Percentiles rank a stretch among this genome's conserved stretches.
Evolutionary conservation across 2,797 vertebrate species (phyloP).

Genomic region (Spinus pinus): DNA sequence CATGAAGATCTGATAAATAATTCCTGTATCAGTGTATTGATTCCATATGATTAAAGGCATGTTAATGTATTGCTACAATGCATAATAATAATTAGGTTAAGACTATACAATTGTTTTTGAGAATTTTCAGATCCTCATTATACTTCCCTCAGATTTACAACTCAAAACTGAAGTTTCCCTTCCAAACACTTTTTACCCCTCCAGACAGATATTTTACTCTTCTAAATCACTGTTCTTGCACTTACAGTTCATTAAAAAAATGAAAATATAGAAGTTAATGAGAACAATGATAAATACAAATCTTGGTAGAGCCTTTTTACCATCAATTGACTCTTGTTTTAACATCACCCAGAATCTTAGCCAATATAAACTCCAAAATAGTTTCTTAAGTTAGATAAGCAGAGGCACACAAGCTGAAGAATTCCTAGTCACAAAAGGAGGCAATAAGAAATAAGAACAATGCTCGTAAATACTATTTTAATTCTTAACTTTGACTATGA

Average conservation of each 20-base stretch:
- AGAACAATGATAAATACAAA: neutral
- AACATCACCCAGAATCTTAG: neutral
- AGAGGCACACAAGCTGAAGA: neutral
- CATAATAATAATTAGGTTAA: neutral
- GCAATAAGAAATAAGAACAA: conserved; percentile 16
- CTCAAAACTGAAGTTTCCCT: neutral
- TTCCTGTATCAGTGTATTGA: neutral
- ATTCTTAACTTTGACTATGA: conserved; percentile 20
- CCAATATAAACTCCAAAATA: neutral
- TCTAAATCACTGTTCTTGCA: neutral
- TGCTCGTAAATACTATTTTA: conserved; percentile 18
- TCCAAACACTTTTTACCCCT: neutral
- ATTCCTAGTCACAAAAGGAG: neutral
- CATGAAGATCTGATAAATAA: neutral
- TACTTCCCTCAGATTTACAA: neutral
- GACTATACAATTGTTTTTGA: neutral
- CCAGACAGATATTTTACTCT: neutral
- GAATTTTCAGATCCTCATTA: neutral
- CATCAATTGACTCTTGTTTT: neutral
- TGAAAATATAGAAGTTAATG: neutral
- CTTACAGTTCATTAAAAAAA: neutral
- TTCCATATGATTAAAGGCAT: neutral
- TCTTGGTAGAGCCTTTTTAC: neutral
- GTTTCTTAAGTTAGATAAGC: neutral
- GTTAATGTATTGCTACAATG: neutral